Base-by-base conservation (phyloP, 2,888 invertebrate species). In the Athripsodes cinereus region DNA sequence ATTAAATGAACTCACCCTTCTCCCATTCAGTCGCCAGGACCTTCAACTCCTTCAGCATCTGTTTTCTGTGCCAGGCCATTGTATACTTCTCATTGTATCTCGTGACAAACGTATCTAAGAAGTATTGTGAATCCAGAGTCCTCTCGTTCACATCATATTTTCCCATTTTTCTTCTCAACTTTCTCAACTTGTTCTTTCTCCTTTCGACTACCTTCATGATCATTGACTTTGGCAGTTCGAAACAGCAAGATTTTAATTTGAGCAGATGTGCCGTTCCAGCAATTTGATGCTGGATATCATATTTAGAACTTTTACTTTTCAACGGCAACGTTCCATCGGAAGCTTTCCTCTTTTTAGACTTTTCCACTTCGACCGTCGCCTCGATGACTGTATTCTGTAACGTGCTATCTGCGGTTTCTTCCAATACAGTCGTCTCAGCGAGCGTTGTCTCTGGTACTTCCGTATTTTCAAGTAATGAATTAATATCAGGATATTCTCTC, bases 311-410 rank as follows among this genome's bases (percentile, higher is more conserved):
- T 44, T 57, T 62, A n/a, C 35, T 6, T 50, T 59, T 59, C n/a
- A 49, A 22, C 18, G 51, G 44, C 1, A 54, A 35, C 2, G 48
- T 21, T n/a, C 50, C 57, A 50, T 52, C 51, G 2, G 46, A n/a
- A 16, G 46, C n/a, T 60, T 60, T 62, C 10, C 62, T 53, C 53
- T 62, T 62, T 49, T 53, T 57, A 40, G 16, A 52, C 20, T 22
- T 10, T 5, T 16, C 40, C 13, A n/a, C 40, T 40, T n/a, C 13
- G 16, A 40, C 16, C 10, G n/a, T 2, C 6, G 8, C 31, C 11
- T 31, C 31, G 6, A 31, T 8, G 13, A 40, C 16, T 8, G 19
- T 10, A 20, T 48, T 48, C 19, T 48, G 48, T 11, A 40, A 16
- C 8, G 35, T 35, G 1, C 6, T 21, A 18, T 34, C 40, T 48